Evolutionary conservation across 1,140 invertebrate genomes (phyloP), one percentile per base, ranked within the genome.

Genomic region (Drosophila repletoides): DNA sequence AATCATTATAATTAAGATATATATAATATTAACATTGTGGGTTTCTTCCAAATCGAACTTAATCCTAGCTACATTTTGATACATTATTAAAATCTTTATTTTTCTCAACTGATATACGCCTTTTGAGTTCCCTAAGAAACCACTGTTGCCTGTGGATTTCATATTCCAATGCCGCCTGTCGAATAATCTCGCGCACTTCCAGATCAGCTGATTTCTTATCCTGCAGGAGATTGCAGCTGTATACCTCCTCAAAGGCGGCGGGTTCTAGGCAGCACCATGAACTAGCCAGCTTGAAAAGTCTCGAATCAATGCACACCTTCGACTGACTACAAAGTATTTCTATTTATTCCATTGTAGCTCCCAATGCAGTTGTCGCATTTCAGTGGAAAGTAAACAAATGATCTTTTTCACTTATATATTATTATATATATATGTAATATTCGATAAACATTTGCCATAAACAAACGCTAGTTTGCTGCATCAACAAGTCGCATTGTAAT

Each of bases 401-500:
- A 41, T 22, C 0, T 6, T 7, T 3, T 21, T 7, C 14, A 7
- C 17, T 3, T 17, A 65, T 21, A 19, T 21, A 12, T 24, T 28
- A 17, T 14, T 17, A 41, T 40, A 29, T 28, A 3, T 9, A 34
- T 4, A 24, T 26, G 15, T 36, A 15, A 22, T 56, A 15, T 26
- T 14, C 6, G 19, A 21, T 58, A 34, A 29, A 46, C 17, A 43
- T 17, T 48, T 70, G 49, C 38, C 28, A 55, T 68, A 75, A 74
- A 64, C 64, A 64, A 17, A 31, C 17, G 15, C 7, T 15, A 61
- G 41, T 53, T 22, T 53, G 24, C 29, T 3, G 45, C 40, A 70
- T 76, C 77, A 77, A 77, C 79, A 84, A 84, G 72, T 83, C 51
- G 60, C 2, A 7, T 7, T 10, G 14, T 22, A n/a, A n/a, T 15